phyloP scores from a whole-genome alignment of 2,888 invertebrate species.

The Mechanitis messenoides region DNA sequence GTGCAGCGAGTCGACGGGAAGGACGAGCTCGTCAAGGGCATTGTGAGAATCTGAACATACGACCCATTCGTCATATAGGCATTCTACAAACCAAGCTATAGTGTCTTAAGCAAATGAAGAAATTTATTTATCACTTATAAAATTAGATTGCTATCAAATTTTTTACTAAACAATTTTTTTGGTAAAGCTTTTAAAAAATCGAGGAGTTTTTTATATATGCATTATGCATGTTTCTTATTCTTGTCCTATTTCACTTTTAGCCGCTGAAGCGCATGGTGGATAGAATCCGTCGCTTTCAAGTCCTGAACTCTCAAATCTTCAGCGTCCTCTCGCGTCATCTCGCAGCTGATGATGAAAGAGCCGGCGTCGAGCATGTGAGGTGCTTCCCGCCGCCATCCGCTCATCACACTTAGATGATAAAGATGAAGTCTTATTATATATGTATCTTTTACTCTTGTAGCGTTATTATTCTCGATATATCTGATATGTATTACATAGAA shows the following conservation, averaged over 20 bases:
- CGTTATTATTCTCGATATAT: too few species aligned
- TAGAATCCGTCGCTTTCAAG: constrained; percentile 97
- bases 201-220: too few species aligned
- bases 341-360: constrained; percentile 79
- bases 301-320: constrained; percentile 98
- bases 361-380: constrained; percentile 96
- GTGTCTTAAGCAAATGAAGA: too few species aligned
- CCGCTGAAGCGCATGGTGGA: constrained; percentile 97
- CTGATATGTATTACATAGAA: too few species aligned
- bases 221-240: too few species aligned
- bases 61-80: neutral
- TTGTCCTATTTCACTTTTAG: constrained; percentile 69
- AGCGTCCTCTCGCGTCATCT: constrained; percentile 96
- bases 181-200: too few species aligned
- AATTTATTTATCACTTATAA: too few species aligned
- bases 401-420: constrained; percentile 25
- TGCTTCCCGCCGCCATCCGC: constrained; percentile 95
- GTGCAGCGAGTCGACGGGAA: constrained; percentile 97
- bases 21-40: constrained; percentile 95
- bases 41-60: constrained; percentile 81
- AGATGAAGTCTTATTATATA: too few species aligned
- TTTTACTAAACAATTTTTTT: too few species aligned
- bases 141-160: too few species aligned
- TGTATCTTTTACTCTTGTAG: too few species aligned
- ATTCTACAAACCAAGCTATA: too few species aligned